Evolutionary conservation across 1,140 invertebrate species (phyloP), one percentile per base, ranked within the genome.

Genomic region (Heliconius congener): DNA sequence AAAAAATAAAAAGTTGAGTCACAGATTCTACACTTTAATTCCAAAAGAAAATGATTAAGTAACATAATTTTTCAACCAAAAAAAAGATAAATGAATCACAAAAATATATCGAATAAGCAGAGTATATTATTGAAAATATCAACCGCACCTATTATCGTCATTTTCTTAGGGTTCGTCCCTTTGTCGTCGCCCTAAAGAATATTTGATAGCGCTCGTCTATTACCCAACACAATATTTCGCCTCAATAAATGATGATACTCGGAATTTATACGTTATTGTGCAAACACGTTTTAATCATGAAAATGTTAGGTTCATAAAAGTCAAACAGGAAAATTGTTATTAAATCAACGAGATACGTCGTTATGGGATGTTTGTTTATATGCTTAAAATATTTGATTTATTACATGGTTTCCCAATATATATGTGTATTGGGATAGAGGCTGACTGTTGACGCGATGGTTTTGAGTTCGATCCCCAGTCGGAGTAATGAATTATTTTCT

Each of bases 221-320:
- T 85, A 85, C 81, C 82, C 83, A 82, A 87, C 86, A 88, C 86
- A 87, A 89, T 87, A 91, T 90, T 78, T 70, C 55, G 77, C 80
- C 79, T 84, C 85, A 82, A 90, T 90, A 87, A 91, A 89, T 90
- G 57, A 60, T 88, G 88, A 90, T 88, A 83, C 87, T 86, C 84
- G 81, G 84, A 88, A 88, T 89, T 90, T 88, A 88, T 87, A 88
- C 82, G 78, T 86, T 30, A 73, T 78, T 74, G 42, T 34, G 50
- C 46, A 74, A 55, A 55, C 73, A 55, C 16, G 46, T 74, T 52
- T 74, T 34, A 71, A 30, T 71, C 34, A 71, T 37, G 70, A 71
- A 71, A 71, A 60, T 60, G 57, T 60, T 60, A 60, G 57, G 57
- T 60, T 27, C 57, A 60, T 60, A 60, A 60, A 60, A 60, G 23